Evolutionary conservation across 2,888 invertebrate genomes (phyloP).

Genomic region (Thecocarcelia acutangulata): DNA sequence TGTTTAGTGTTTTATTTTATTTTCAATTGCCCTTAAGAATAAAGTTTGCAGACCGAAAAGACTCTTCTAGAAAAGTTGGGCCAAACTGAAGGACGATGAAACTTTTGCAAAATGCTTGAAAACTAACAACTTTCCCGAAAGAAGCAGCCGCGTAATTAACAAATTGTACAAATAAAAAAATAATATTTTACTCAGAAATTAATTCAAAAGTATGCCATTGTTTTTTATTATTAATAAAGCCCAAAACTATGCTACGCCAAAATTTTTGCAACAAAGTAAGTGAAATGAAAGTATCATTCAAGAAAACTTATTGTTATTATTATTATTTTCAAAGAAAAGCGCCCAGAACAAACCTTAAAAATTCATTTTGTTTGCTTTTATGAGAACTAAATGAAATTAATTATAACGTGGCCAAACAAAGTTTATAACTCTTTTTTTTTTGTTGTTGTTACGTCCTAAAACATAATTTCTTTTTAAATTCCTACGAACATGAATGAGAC

Average conservation of each 20-base stretch:
- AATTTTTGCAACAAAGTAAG: background rate
- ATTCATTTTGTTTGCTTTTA: too few species aligned
- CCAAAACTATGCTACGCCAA: slow-evolving; percentile 9
- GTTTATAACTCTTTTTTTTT: too few species aligned
- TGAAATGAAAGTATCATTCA: too few species aligned
- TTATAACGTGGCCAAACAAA: too few species aligned
- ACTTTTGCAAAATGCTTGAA: slow-evolving; percentile 9
- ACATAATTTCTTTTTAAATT: background rate
- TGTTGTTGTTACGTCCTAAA: too few species aligned
- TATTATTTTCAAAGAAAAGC: too few species aligned
- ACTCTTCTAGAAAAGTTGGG: slow-evolving; percentile 21
- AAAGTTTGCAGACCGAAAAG: slow-evolving; percentile 44
- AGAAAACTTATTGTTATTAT: too few species aligned
- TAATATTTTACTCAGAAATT: background rate
- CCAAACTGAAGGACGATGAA: slow-evolving; percentile 6
- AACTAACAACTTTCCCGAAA: background rate
- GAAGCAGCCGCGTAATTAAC: slow-evolving; percentile 7
- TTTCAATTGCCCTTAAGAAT: slow-evolving; percentile 16
- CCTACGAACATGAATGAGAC: background rate
- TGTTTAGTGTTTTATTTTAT: slow-evolving; percentile 21
- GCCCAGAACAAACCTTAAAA: too few species aligned
- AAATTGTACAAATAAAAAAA: background rate
- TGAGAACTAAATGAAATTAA: too few species aligned
- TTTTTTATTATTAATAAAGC: slow-evolving; percentile 26
- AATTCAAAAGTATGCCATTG: background rate